Evolutionary conservation across 2,888 invertebrate species (phyloP).

Genomic region (Lasioglossum pauxillum): DNA sequence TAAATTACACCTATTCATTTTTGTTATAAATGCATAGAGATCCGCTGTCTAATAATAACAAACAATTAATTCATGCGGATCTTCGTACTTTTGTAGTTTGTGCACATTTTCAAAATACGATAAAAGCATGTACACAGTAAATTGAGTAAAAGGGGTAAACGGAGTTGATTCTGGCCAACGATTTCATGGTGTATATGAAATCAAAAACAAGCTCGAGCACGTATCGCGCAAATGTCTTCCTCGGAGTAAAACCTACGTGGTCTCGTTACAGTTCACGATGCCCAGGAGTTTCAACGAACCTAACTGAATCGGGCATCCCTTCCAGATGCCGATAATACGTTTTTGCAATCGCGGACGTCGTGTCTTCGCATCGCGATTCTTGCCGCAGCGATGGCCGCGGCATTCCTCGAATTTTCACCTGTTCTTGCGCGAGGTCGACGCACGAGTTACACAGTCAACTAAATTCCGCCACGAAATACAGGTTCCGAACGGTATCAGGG

Average conservation of each 20-base stretch:
- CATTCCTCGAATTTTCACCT: slow-evolving; percentile 43
- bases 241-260: slow-evolving; percentile 47
- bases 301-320: slow-evolving; percentile 31
- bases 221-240: slow-evolving; percentile 29
- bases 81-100: too few relatives aligned
- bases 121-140: too few relatives aligned
- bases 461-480: slow-evolving; percentile 4
- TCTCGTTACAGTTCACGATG: slow-evolving; percentile 51
- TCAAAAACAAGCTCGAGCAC: background rate
- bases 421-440: slow-evolving; percentile 32
- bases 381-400: background rate
- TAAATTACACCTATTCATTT: too few relatives aligned
- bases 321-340: slow-evolving; percentile 44
- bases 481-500: slow-evolving; percentile 8
- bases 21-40: too few relatives aligned
- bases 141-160: background rate
- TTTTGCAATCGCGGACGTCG: slow-evolving; percentile 34
- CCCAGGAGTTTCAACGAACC: slow-evolving; percentile 61
- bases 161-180: background rate
- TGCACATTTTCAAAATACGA: too few relatives aligned
- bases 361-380: slow-evolving; percentile 17
- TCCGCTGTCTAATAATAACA: too few relatives aligned
- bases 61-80: too few relatives aligned
- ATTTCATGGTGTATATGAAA: background rate
- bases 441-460: slow-evolving; percentile 8